Evolutionary conservation across 2,888 invertebrate genomes (phyloP).

Genomic region (Drepana falcataria): DNA sequence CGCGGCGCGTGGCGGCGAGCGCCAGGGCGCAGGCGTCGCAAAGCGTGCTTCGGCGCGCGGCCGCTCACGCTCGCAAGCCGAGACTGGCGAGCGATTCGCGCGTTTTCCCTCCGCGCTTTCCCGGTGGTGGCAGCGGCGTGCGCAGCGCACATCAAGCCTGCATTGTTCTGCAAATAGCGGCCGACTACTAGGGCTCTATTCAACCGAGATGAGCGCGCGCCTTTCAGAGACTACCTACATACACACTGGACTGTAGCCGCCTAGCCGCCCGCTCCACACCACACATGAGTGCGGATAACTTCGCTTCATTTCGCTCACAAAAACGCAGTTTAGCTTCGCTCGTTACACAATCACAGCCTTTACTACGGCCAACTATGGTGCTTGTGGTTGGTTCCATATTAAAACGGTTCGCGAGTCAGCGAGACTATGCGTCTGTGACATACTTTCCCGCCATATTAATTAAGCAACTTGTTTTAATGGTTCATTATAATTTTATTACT

Average conservation of each 20-base stretch:
- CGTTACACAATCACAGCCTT: slow-evolving; percentile 35
- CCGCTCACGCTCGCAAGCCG: slow-evolving; percentile 67
- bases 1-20: slow-evolving; percentile 66
- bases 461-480: not conserved
- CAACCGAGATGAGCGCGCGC: slow-evolving; percentile 46
- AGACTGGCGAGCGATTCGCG: slow-evolving; percentile 59
- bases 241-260: slow-evolving; percentile 45
- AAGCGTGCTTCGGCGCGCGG: slow-evolving; percentile 63
- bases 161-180: slow-evolving; percentile 75
- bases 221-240: slow-evolving; percentile 27
- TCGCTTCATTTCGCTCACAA: slow-evolving; percentile 27
- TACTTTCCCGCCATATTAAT: not conserved
- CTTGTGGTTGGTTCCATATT: slow-evolving; percentile 13
- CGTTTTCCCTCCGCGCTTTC: slow-evolving; percentile 72
- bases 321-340: slow-evolving; percentile 36
- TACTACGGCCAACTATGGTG: slow-evolving; percentile 12
- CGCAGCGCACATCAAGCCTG: slow-evolving; percentile 75
- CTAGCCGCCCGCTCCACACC: slow-evolving; percentile 16
- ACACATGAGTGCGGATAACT: slow-evolving; percentile 36
- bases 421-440: not conserved
- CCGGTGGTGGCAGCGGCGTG: slow-evolving; percentile 50
- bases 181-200: slow-evolving; percentile 55
- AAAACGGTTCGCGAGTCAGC: slow-evolving; percentile 5
- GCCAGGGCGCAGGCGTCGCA: slow-evolving; percentile 70
- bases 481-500: too few species aligned